Conservation (phyloP, 2,888 invertebrate species). For the Dichetophora obliterata region DNA sequence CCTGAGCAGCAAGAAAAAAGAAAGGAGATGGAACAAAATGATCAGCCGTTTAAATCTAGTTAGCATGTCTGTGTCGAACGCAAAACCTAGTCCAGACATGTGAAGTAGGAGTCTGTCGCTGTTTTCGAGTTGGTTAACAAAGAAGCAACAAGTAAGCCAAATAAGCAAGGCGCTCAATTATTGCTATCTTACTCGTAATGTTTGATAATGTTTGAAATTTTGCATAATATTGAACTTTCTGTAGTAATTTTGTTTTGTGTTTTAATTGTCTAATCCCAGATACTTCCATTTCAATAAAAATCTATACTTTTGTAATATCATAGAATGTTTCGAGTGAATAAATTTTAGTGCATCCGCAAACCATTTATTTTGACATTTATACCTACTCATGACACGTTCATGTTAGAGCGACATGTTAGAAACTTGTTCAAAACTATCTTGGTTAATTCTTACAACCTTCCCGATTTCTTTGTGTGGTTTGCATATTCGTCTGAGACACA, state of each 20-base stretch:
- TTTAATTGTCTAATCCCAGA: too few relatives aligned
- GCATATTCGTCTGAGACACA: background rate
- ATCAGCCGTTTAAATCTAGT: constrained; percentile 29
- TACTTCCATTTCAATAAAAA: too few relatives aligned
- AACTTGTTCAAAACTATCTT: background rate
- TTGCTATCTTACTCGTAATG: background rate
- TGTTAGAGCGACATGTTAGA: background rate
- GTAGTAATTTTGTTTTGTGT: background rate
- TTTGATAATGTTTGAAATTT: background rate
- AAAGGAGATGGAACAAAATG: background rate
- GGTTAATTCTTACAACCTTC: background rate
- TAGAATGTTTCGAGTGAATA: background rate
- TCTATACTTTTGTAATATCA: too few relatives aligned
- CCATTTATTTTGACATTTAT: constrained; percentile 8
- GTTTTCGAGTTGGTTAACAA: too few relatives aligned
- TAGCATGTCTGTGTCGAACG: constrained; percentile 6
- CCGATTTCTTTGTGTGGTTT: background rate
- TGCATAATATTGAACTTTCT: background rate
- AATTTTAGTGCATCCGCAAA: background rate
- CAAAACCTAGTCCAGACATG: background rate
- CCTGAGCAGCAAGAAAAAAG: too few relatives aligned
- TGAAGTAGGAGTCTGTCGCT: background rate
- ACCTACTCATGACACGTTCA: background rate
- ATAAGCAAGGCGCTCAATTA: background rate
- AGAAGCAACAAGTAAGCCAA: too few relatives aligned